phyloP scores from a whole-genome alignment of 2,888 invertebrate genomes.

The Mesorhabditis belari region DNA sequence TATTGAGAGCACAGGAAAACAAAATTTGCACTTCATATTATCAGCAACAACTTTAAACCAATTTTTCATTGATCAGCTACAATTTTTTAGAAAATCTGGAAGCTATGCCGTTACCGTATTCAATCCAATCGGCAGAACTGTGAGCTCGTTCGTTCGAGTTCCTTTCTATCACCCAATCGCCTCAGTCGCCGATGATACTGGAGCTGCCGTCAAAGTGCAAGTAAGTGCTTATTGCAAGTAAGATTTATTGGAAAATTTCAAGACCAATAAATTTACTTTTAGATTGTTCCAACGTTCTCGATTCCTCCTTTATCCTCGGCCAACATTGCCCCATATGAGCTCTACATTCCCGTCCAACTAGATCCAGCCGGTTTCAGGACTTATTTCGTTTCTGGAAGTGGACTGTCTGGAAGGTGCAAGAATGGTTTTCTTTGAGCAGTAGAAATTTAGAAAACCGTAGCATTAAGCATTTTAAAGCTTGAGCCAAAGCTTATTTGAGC shows the following conservation, averaged over 20 bases:
- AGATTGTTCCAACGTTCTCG: neutral
- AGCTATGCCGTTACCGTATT: slow-evolving; percentile 36
- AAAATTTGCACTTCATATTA: too few species aligned
- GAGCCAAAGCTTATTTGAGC: too few species aligned
- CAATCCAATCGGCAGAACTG: slow-evolving; percentile 23
- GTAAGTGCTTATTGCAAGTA: neutral
- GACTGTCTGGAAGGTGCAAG: neutral
- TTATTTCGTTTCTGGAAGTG: slow-evolving; percentile 1
- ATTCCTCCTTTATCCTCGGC: neutral
- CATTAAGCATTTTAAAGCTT: too few species aligned
- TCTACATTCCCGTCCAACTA: slow-evolving; percentile 9
- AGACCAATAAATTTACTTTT: neutral
- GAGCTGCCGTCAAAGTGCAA: neutral
- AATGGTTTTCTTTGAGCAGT: neutral
- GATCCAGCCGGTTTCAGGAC: slow-evolving; percentile 30
- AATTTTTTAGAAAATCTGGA: neutral
- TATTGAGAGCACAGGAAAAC: too few species aligned
- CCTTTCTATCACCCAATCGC: slow-evolving; percentile 28
- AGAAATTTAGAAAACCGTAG: neutral
- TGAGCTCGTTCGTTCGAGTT: slow-evolving; percentile 17
- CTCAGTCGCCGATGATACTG: slow-evolving; percentile 15
- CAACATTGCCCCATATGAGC: slow-evolving; percentile 12
- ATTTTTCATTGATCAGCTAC: too few species aligned
- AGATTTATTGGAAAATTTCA: neutral
- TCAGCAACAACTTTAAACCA: too few species aligned